phyloP scores from a whole-genome alignment of 2,113 vertebrate species.

The Corydoras sp. region DNA sequence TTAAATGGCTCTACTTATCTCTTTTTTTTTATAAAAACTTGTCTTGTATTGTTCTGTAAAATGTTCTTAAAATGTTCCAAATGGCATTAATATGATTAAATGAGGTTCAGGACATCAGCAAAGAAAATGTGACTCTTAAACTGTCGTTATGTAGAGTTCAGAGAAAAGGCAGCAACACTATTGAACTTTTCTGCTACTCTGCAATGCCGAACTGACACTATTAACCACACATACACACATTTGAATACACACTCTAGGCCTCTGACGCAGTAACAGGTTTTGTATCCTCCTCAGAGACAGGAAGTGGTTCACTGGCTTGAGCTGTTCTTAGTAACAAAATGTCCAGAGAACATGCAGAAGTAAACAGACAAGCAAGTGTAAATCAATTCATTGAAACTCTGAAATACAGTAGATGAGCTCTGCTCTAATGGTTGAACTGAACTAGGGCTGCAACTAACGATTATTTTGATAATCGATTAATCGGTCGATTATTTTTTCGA shows the following conservation, averaged over 20 bases:
- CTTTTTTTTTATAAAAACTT: too few relatives aligned
- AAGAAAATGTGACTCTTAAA: too few relatives aligned
- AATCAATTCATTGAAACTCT: neutral
- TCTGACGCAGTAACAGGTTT: conserved; percentile 24
- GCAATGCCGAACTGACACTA: neutral
- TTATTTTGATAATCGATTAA: too few relatives aligned
- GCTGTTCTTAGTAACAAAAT: conserved; percentile 24
- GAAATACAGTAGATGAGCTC: neutral
- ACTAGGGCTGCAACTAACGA: neutral
- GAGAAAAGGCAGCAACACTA: neutral
- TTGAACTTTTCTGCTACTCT: neutral
- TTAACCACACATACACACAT: neutral
- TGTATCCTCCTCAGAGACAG: conserved; percentile 28
- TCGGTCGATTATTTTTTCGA: too few relatives aligned
- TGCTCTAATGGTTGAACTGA: neutral
- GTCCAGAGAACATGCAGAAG: conserved; percentile 2
- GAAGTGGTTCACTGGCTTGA: conserved; percentile 35
- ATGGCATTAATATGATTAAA: too few relatives aligned
- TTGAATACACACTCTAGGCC: neutral
- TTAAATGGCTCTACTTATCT: too few relatives aligned
- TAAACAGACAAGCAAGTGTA: conserved; percentile 3
- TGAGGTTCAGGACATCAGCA: too few relatives aligned
- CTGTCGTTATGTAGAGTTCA: neutral
- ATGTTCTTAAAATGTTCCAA: too few relatives aligned
- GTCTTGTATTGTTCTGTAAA: too few relatives aligned